Base-by-base conservation (phyloP, 2,888 invertebrate genomes). In the Helleia helle region DNA sequence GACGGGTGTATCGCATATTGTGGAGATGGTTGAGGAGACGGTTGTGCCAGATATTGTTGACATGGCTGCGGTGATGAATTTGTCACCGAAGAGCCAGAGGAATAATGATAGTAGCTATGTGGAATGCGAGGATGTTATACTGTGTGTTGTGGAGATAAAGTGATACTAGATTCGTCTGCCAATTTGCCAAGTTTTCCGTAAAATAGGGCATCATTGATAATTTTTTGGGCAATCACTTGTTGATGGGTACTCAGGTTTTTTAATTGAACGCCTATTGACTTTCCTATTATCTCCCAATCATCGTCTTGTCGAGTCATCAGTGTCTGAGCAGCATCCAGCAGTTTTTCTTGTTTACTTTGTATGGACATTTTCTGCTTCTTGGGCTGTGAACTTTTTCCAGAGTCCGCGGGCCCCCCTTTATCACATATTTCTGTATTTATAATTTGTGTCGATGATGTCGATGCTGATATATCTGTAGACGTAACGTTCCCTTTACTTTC, bases 341-440 rank as follows among this genome's bases (percentile, higher is more conserved):
- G 43, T 31, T 40, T 42, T 30, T 36, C 39, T 40, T 45, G 45
- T 42, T 18, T 44, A 39, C 34, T 45, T 42, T 45, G 40, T 40
- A 45, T 27, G 12, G 31, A 31, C 37, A 36, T 46, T 36, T 36
- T 22, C 38, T 38, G 44, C 36, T 44, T 38, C 39, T 44, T 44
- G 38, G 34, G 6, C 29, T 31, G n/a, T n/a, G n/a, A n/a, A n/a
- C n/a, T n/a, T n/a, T n/a, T n/a, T n/a, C n/a, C n/a, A n/a, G n/a
- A n/a, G n/a, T n/a, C n/a, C n/a, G n/a, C n/a, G n/a, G n/a, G n/a
- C n/a, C n/a, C n/a, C n/a, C n/a, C n/a, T n/a, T n/a, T n/a, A n/a
- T n/a, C n/a, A n/a, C n/a, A n/a, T n/a, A n/a, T n/a, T n/a, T n/a
- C n/a, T n/a, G n/a, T n/a, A n/a, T n/a, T n/a, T n/a, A n/a, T n/a